Conservation (phyloP, 2,113 vertebrate genomes). For the Lepidothrix coronata region DNA sequence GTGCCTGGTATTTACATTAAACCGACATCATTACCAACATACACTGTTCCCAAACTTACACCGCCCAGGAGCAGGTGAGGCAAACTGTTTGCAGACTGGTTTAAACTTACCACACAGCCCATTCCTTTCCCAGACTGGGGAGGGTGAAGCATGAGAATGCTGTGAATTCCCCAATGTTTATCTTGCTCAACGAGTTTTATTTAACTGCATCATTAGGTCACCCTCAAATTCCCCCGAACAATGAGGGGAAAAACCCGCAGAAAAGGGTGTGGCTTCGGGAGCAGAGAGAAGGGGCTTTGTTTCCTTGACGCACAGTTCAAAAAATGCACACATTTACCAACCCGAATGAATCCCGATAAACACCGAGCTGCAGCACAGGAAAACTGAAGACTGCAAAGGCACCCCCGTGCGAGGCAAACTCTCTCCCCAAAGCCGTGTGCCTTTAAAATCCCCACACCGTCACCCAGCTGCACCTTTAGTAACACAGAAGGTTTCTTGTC, state of each 20-base stretch:
- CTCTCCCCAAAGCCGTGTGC: neutral
- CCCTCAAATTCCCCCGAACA: conserved; percentile 72
- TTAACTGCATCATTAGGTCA: conserved; percentile 72
- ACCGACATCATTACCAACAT: neutral
- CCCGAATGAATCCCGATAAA: conserved; percentile 21
- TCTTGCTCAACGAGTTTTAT: conserved; percentile 74
- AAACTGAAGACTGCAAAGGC: neutral
- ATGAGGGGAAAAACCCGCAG: conserved; percentile 74
- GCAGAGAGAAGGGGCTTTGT: conserved; percentile 67
- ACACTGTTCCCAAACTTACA: neutral
- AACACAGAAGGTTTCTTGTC: conserved; percentile 41
- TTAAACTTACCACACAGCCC: conserved; percentile 48
- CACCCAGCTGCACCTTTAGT: conserved; percentile 34
- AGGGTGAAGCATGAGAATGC: conserved; percentile 58
- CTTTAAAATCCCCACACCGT: neutral
- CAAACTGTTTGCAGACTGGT: conserved; percentile 47
- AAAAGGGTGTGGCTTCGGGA: conserved; percentile 67
- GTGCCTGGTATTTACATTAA: conserved; percentile 25
- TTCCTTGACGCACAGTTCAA: conserved; percentile 60
- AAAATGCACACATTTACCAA: conserved; percentile 50
- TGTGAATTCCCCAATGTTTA: conserved; percentile 66
- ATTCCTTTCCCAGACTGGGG: conserved; percentile 56
- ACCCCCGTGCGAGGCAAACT: neutral
- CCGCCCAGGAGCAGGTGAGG: conserved; percentile 57
- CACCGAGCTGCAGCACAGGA: neutral